A percentile compares a stretch with the other conserved stretches of the same genome.
Conservation (phyloP, 2,113 vertebrate genomes). For the Pandion haliaetus region DNA sequence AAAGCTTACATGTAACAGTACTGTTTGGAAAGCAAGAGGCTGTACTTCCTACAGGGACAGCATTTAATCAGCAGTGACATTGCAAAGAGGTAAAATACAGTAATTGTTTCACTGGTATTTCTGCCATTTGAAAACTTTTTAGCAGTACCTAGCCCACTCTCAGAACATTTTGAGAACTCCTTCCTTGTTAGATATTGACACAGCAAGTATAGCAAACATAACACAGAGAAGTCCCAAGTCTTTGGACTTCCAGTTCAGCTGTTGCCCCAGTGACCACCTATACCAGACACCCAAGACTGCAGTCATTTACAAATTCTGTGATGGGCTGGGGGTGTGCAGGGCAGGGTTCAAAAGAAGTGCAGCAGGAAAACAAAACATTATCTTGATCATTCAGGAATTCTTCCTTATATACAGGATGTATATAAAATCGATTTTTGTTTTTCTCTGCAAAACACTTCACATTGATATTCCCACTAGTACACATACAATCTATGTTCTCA, state of each 20-base stretch:
- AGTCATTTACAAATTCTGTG: not conserved
- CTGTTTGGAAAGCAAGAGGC: not conserved
- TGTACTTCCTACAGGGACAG: not conserved
- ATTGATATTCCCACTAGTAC: not conserved
- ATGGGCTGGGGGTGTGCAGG: fast-evolving
- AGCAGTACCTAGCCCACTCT: not conserved
- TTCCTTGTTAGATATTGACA: not conserved
- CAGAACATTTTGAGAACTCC: not conserved
- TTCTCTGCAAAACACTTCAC: not conserved
- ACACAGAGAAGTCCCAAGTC: not conserved
- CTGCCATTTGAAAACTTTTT: not conserved
- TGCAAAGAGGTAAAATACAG: not conserved
- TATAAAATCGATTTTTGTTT: not conserved
- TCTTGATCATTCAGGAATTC: not conserved
- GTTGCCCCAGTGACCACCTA: not conserved
- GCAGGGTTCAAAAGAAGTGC: not conserved
- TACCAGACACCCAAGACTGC: not conserved
- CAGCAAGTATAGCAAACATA: not conserved
- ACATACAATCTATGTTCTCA: not conserved
- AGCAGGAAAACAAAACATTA: not conserved
- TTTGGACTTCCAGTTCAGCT: not conserved
- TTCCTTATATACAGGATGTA: not conserved
- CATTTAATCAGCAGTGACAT: not conserved
- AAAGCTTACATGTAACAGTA: not conserved
- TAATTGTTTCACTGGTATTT: not conserved